These are phyloP conservation scores for Hypotaenidia okinawae DNA, from an alignment of 2,797 vertebrate genomes.

Conservation along the genomic window DNA sequence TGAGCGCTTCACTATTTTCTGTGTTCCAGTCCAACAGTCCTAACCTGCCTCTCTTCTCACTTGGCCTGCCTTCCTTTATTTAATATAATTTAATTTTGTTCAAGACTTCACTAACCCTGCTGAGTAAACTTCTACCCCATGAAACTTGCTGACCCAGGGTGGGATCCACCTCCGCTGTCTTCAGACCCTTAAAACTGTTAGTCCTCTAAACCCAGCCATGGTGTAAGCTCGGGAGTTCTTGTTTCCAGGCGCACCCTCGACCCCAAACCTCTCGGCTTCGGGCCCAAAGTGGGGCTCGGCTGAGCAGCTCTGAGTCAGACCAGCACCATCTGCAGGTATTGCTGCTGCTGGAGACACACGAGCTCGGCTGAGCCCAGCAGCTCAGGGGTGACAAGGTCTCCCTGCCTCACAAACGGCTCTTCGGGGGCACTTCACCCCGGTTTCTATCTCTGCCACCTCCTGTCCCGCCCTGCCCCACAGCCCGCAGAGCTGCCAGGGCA, in stretches of 20 bases:
- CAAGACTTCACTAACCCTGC: not conserved
- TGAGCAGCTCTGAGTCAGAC: not conserved
- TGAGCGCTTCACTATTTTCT: not conserved
- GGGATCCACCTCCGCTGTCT: fast-evolving
- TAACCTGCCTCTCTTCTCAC: not conserved
- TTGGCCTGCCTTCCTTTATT: not conserved
- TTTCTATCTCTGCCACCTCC: no score
- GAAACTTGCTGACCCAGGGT: not conserved
- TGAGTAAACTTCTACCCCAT: not conserved
- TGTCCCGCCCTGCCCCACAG: fast-evolving
- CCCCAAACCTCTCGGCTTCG: not conserved
- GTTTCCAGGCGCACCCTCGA: fast-evolving
- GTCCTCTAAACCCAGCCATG: not conserved
- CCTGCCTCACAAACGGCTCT: fast-evolving
- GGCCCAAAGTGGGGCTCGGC: not conserved
- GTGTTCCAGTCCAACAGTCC: not conserved
- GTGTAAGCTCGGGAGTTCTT: not conserved
- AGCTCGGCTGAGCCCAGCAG: not conserved
- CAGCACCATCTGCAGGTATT: not conserved
- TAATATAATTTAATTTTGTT: not conserved
- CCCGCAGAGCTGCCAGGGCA: not conserved
- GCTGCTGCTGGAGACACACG: not conserved
- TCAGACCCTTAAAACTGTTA: not conserved
- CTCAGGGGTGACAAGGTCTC: not conserved
- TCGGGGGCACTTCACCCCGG: not conserved